Base-by-base conservation (phyloP, 2,113 vertebrate species). In the Picathartes gymnocephalus region DNA sequence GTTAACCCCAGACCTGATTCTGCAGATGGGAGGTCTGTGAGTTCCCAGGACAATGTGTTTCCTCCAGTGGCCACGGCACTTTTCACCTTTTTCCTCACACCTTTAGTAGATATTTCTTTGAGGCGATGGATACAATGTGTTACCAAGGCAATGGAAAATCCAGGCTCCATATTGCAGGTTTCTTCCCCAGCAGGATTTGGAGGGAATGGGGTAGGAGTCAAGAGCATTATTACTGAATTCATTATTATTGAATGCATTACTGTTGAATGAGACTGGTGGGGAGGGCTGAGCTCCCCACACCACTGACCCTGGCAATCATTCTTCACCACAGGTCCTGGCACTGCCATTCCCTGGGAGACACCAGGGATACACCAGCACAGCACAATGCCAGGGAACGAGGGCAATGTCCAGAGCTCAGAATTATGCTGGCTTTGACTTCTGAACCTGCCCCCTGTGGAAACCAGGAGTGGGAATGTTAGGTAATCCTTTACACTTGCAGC, bases 111-210 rank as follows among this genome's bases (percentile, higher is more conserved):
- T 21, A 23, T 70, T 93, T 66, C 35, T 78, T 84, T 33, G 44
- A 79, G 39, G 39, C 5, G 7, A 81, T 31, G 60, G 20, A 60
- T 44, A 17, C 25, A 69, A 33, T 15, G 20, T 0, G 3, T 91
- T 84, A 70, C 72, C 37, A 89, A 88, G 45, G 77, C 51, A 70
- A 81, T 87, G 48, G 56, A 44, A 89, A 92, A 89, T 19, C 31
- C 44, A 31, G 81, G 31, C n/a, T 35, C 24, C 78, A 51, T 44
- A 71, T 56, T 62, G 64, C 10, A 84, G 39, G 42, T 42, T 81
- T 92, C 8, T 50, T 81, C 81, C 58, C 16, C 25, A 68, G 21
- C 39, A 71, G 39, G 56, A 73, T 27, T 15, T 56, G 62, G 24
- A 82, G 40, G n/a, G 35, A 20, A 62, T 27, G 18, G 17, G 8